phyloP scores from a whole-genome alignment of 2,888 invertebrate species.

The Panopea generosa region DNA sequence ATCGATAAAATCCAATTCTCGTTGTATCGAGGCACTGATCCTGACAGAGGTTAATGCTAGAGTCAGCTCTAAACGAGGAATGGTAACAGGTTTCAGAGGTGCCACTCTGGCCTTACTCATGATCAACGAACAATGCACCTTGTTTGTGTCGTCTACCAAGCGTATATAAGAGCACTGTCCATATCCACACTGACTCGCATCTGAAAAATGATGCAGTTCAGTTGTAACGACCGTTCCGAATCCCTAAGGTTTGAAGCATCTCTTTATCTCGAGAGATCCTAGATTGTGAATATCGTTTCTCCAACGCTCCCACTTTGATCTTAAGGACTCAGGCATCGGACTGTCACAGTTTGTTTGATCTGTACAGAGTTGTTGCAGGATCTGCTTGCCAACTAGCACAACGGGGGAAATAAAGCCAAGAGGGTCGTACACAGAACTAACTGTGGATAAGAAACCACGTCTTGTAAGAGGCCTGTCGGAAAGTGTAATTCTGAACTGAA shows the following conservation, averaged over 20 bases:
- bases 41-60: constrained; percentile 49
- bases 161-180: constrained; percentile 61
- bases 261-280: constrained; percentile 44
- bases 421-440: constrained; percentile 53
- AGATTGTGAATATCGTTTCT: constrained; percentile 25
- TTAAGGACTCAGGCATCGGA: constrained; percentile 30
- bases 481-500: constrained; percentile 38
- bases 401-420: constrained; percentile 60
- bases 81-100: constrained; percentile 56
- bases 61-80: constrained; percentile 59
- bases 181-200: constrained; percentile 44
- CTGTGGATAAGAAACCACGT: constrained; percentile 43
- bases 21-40: no score
- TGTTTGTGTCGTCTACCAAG: constrained; percentile 18
- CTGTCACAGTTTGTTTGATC: no score
- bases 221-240: constrained; percentile 35
- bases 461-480: constrained; percentile 31
- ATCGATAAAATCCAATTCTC: constrained; percentile 21
- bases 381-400: constrained; percentile 40
- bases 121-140: constrained; percentile 51
- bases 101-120: constrained; percentile 60
- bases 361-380: no score
- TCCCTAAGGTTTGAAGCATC: constrained; percentile 40
- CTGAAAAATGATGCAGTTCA: constrained; percentile 38
- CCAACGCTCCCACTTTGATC: constrained; percentile 46